A percentile compares a stretch with the other conserved stretches of the same genome.
Conservation (phyloP, 2,888 invertebrate species). For the Cecidostiba fungosa region DNA sequence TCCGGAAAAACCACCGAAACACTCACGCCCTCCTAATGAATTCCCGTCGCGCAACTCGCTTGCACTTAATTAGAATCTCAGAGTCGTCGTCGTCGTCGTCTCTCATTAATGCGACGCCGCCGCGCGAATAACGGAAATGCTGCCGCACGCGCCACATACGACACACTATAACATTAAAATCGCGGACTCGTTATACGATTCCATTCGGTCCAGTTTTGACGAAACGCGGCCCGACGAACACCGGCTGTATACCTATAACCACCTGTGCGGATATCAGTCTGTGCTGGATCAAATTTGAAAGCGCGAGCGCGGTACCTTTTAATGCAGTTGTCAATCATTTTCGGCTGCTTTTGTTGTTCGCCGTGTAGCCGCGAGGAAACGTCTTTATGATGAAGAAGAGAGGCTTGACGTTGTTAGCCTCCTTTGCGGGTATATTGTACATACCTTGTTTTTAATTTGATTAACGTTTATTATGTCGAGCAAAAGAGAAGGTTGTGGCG, state of each 20-base stretch:
- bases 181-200: not conserved
- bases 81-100: not conserved
- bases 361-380: not conserved
- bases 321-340: not conserved
- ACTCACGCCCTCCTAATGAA: not conserved
- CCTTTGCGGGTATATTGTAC: too few species aligned
- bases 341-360: not conserved
- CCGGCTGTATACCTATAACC: too few species aligned
- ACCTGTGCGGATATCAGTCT: not conserved
- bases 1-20: not conserved
- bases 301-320: not conserved
- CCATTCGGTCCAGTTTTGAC: not conserved
- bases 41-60: not conserved
- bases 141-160: not conserved
- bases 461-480: not conserved
- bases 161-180: constrained; percentile 9
- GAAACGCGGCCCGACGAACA: not conserved
- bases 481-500: too few species aligned
- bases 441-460: not conserved
- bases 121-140: constrained; percentile 1
- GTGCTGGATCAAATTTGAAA: not conserved
- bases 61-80: constrained; percentile 6
- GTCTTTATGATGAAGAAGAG: too few species aligned
- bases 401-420: too few species aligned
- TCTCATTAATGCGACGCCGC: not conserved